Base-by-base conservation (phyloP, 2,797 vertebrate species). In the Odontamblyopus lacepedii region DNA sequence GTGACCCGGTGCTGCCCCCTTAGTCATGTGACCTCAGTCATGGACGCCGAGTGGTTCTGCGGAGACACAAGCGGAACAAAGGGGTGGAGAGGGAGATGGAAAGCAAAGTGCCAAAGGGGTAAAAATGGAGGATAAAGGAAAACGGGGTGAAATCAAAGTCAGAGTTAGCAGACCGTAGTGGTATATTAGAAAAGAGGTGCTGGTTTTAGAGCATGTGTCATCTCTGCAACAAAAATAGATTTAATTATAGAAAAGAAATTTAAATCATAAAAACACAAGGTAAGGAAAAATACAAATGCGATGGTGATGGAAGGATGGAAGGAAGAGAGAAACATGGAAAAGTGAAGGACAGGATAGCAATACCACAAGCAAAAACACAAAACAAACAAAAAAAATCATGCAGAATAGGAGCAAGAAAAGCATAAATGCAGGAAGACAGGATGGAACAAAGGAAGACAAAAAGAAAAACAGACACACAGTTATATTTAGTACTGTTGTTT, bases 11-110 rank as follows among this genome's bases (percentile, higher is more conserved):
- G 91, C 83, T 94, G 90, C 74, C 79, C 82, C 92, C 92, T 92
- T 90, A 94, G 94, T 99, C 98, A 99, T 95, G 98, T 99, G 87
- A 99, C 97, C 95, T 99, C 98, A n/a, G 96, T 98, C 97, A 98
- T 98, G 75, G 97, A 98, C 67, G 96, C 95, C 60, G 97, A 97
- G 92, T 99, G 98, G 92, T 99, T 99, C 98, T 99, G 92, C 69
- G 92, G 89, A 77, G 69, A 71, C 70, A 77, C 0, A 79, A 44
- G 41, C 41, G 12, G 41, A 44, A 2, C 41, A 26, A 57, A 38
- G 3, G 26, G 69, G n/a, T 26, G 19, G 35, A 63, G 30, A 51
- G 70, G 67, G 61, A 72, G 4, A 61, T 26, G 56, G 63, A 15
- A 44, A 64, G 69, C 19, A 41, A 74, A 50, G 73, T 32, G 63